phyloP scores from a whole-genome alignment of 2,797 vertebrate genomes.

The Myotis vivesi region DNA sequence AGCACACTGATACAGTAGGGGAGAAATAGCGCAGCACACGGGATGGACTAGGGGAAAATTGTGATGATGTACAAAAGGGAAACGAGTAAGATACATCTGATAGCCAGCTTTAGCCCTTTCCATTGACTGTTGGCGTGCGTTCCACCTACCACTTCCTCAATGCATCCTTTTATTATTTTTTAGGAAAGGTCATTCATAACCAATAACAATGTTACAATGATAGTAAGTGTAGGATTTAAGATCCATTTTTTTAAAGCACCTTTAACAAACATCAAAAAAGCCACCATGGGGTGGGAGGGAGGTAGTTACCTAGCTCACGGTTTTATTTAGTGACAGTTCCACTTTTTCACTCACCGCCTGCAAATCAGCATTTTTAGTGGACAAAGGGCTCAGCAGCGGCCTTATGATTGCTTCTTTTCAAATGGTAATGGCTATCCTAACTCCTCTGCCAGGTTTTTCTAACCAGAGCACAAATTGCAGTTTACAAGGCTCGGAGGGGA shows the following conservation, averaged over 20 bases:
- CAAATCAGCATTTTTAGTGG: conserved; percentile 93
- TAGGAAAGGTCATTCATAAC: conserved; percentile 82
- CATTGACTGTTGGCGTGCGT: conserved; percentile 85
- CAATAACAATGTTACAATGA: conserved; percentile 85
- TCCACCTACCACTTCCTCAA: conserved; percentile 84
- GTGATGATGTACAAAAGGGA: conserved; percentile 79
- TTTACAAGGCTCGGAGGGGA: conserved; percentile 95
- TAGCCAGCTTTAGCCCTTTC: conserved; percentile 88
- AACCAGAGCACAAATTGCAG: conserved; percentile 98
- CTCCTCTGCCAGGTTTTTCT: conserved; percentile 94
- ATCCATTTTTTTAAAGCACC: conserved; percentile 78
- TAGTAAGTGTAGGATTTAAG: conserved; percentile 84
- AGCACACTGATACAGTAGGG: conserved; percentile 60
- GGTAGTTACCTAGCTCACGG: conserved; percentile 88
- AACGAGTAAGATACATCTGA: conserved; percentile 86
- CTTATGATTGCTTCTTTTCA: conserved; percentile 99
- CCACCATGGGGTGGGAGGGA: conserved; percentile 67
- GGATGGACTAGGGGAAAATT: conserved; percentile 80
- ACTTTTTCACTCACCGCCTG: conserved; percentile 89
- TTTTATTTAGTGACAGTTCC: conserved; percentile 87
- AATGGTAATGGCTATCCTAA: conserved; percentile 97
- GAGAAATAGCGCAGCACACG: conserved; percentile 67
- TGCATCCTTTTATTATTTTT: conserved; percentile 74
- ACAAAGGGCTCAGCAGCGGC: conserved; percentile 99
- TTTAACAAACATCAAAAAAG: conserved; percentile 83